Evolutionary conservation across 2,113 vertebrate species (phyloP), one percentile per base, ranked within the genome.

Genomic region (Himantopus leucocephalus): DNA sequence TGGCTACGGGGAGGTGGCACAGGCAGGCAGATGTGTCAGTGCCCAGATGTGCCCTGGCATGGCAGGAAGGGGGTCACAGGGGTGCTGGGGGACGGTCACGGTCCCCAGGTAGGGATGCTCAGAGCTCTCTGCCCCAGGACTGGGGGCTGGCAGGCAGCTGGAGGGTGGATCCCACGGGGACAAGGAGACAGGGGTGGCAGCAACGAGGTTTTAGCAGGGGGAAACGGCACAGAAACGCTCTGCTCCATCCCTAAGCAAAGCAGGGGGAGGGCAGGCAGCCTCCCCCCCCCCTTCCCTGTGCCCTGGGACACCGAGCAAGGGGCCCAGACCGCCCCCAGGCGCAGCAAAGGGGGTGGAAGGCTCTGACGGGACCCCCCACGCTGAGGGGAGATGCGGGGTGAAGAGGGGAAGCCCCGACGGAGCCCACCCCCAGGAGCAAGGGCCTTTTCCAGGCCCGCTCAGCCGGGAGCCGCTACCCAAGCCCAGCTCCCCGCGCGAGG

Each of bases 211-310:
- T 63, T 39, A 39, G 26, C 16, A 19, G 41, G 30, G n/a, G 8
- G 7, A 13, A 10, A 29, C 12, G 10, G 34, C 8, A 13, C 39
- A 23, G 62, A 77, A 72, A 11, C 5, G 5, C 50, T 56, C 58
- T 72, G 17, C 30, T 34, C 37, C 4, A 2, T 3, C 35, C 3
- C 41, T 14, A 1, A 1, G 5, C 32, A 39, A 19, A 39, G 47
- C 9, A 12, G 4, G 7, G 4, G 37, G 70, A 37, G 24, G 16
- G 34, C 32, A 21, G 39, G 35, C 10, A 27, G 35, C 35, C 15
- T 14, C 29, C 35, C 2, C 34, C 2, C 24, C 2, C 32, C 18
- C 27, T 26, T 6, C 0, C 29, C 68, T n/a, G 26, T 6, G 0
- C 59, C 7, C 43, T 34, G 10, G 14, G 47, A 9, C 39, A 29